Conservation (phyloP, 2,797 vertebrate genomes). For the Anolis apletophallus region DNA sequence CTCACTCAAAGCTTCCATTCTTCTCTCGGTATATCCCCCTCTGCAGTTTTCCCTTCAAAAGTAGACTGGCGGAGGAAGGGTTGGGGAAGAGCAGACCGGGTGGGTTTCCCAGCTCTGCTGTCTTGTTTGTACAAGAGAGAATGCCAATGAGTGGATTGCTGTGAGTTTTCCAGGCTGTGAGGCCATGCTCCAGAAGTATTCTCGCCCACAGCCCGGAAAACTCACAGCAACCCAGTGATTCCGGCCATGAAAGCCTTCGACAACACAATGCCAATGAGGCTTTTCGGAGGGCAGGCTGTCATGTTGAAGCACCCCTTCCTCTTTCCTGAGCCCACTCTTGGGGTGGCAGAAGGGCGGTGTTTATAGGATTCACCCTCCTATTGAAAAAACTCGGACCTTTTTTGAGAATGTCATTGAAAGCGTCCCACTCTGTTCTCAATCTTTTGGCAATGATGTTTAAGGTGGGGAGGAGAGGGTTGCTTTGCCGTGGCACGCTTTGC, state of each 20-base stretch:
- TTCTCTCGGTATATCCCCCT: neutral
- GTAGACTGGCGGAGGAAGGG: neutral
- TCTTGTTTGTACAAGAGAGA: neutral
- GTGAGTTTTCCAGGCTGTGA: no score
- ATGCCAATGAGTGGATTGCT: no score
- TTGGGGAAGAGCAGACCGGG: no score
- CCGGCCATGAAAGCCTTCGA: no score
- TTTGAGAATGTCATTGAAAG: neutral
- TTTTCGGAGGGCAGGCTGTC: neutral
- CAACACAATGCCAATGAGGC: neutral
- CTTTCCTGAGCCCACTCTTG: neutral
- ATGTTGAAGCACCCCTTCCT: neutral
- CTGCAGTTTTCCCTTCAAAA: neutral
- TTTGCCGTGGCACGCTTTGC: conserved; percentile 48
- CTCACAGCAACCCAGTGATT: no score
- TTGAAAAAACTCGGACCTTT: neutral
- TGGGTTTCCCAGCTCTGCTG: accelerated
- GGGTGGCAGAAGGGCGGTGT: accelerated
- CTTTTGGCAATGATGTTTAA: no score
- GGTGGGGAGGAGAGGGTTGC: neutral
- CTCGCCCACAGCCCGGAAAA: no score
- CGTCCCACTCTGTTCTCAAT: neutral
- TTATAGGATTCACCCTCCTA: accelerated
- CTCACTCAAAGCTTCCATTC: neutral
- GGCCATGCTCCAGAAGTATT: no score